phyloP scores from a whole-genome alignment of 2,797 vertebrate species.

The Acanthurus tractus region DNA sequence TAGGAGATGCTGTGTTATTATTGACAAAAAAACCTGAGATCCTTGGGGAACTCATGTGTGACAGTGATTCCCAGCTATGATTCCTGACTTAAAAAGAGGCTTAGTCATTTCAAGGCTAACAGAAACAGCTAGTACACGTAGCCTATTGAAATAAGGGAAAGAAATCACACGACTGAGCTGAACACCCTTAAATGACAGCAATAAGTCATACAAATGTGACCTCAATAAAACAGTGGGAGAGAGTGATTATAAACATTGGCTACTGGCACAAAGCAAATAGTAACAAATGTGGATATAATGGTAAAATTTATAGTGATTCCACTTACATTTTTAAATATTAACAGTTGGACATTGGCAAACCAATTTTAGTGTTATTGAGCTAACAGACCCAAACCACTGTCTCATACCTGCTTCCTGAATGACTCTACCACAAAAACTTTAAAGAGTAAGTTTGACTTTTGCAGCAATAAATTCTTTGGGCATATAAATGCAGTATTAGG shows the following conservation, averaged over 20 bases:
- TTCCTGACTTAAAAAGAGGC: background rate
- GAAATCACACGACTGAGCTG: slow-evolving; percentile 29
- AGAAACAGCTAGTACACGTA: slow-evolving; percentile 17
- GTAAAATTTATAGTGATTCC: slow-evolving; percentile 13
- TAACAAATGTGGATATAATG: slow-evolving; percentile 26
- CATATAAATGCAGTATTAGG: slow-evolving; percentile 12
- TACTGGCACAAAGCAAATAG: slow-evolving; percentile 28
- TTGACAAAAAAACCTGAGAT: background rate
- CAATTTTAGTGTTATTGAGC: slow-evolving; percentile 17
- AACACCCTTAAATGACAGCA: slow-evolving; percentile 46
- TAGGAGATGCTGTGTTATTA: background rate
- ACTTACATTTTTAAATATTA: slow-evolving; percentile 20
- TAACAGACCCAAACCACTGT: background rate
- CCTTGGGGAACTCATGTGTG: background rate
- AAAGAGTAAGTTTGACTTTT: slow-evolving; percentile 31
- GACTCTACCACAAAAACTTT: slow-evolving; percentile 14
- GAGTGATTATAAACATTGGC: slow-evolving; percentile 28
- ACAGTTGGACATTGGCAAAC: slow-evolving; percentile 11
- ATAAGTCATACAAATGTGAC: slow-evolving; percentile 68
- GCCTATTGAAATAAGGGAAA: slow-evolving; percentile 21
- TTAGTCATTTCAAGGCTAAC: slow-evolving; percentile 20
- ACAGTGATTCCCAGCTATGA: slow-evolving; percentile 1
- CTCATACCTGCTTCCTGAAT: background rate
- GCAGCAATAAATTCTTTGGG: slow-evolving; percentile 14
- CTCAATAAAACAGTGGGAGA: slow-evolving; percentile 59